phyloP scores from a whole-genome alignment of 2,888 invertebrate species.

The Seladonia tumulorum region DNA sequence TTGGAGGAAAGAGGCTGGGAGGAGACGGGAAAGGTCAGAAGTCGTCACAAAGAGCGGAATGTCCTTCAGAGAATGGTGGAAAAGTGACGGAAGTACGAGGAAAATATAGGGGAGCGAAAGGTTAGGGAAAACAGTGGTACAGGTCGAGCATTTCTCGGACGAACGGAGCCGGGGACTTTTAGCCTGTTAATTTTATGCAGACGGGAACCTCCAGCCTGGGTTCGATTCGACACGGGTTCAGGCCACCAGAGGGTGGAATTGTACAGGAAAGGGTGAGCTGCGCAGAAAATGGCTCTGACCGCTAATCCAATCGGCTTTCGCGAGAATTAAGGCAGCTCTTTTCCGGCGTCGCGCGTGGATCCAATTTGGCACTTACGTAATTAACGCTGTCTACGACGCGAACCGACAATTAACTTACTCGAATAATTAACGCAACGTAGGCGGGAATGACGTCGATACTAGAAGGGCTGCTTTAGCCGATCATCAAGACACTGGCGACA shows the following conservation, averaged over 20 bases:
- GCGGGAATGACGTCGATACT: constrained; percentile 12
- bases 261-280: constrained; percentile 43
- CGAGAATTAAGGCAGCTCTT: constrained; percentile 67
- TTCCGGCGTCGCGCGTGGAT: constrained; percentile 56
- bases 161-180: constrained; percentile 54
- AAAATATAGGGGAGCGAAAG: constrained; percentile 16
- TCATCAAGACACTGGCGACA: background rate
- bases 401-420: constrained; percentile 40
- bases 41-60: constrained; percentile 9
- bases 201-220: constrained; percentile 30
- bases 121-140: constrained; percentile 22
- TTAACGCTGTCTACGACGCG: constrained; percentile 47
- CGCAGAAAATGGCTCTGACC: constrained; percentile 68
- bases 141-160: constrained; percentile 58
- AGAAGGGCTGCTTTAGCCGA: background rate
- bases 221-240: constrained; percentile 62
- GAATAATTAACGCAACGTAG: constrained; percentile 43
- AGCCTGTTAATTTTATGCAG: constrained; percentile 69
- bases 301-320: constrained; percentile 71
- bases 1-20: background rate
- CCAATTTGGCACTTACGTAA: constrained; percentile 57
- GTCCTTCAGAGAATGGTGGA: background rate
- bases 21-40: background rate
- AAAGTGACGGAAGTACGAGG: constrained; percentile 28
- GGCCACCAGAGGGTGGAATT: constrained; percentile 18